A percentile compares a stretch with the other conserved stretches of the same genome.
These are phyloP conservation scores for Cheirogaleus major DNA, from an alignment of 2,797 vertebrate species.

Conservation along the genomic window DNA sequence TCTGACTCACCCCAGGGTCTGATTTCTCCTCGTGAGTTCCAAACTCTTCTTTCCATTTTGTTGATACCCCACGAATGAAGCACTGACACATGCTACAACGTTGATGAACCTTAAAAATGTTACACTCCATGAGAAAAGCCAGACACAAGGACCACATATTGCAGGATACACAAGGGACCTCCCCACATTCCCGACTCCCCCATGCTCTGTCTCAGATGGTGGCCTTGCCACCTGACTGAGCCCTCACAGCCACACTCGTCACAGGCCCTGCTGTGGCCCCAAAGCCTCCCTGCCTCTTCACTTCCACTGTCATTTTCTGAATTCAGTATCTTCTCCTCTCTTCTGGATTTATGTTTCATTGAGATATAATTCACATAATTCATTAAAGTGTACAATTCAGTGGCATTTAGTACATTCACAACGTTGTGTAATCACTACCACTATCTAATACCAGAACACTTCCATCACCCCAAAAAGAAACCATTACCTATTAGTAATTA, in stretches of 20 bases:
- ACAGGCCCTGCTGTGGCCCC: neutral
- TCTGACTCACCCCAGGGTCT: neutral
- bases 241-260: neutral
- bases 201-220: neutral
- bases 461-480: neutral
- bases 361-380: neutral
- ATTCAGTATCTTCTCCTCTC: neutral
- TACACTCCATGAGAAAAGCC: neutral
- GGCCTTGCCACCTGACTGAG: neutral
- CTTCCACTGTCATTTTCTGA: neutral
- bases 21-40: neutral
- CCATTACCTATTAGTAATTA: neutral
- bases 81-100: accelerated
- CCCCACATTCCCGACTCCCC: neutral
- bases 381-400: neutral
- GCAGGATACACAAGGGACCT: neutral
- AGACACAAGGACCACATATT: neutral
- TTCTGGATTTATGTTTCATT: neutral
- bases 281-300: neutral
- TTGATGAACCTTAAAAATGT: neutral
- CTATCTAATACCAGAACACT: neutral
- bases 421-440: neutral
- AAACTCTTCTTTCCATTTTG: neutral
- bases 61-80: neutral
- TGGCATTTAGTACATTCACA: neutral